Evolutionary conservation across 1,140 invertebrate species (phyloP), one percentile per base, ranked within the genome.

Genomic region (Cepaea nemoralis): DNA sequence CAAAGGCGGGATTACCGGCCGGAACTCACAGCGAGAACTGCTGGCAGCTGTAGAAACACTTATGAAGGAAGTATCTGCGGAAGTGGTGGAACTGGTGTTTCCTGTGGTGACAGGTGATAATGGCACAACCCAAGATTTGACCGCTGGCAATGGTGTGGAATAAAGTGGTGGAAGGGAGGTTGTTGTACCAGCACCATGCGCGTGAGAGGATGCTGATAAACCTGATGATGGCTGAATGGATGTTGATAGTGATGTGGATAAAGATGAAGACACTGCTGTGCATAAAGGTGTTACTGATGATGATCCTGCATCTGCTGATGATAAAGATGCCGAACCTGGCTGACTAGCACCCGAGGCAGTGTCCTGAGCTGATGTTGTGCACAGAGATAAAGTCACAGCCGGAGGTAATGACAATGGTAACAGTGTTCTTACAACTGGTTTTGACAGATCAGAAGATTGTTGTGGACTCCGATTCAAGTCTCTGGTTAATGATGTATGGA

Each of bases 1-100:
- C 19, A 80, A 42, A 12, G 78, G 78, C 33, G 78, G 78, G 59
- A 80, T 80, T 6, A 79, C 77, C 3, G 66, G 59, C n/a, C 77
- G 14, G 37, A 55, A 77, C 39, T 79, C 77, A 45, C 40, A 48
- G n/a, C 42, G 42, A n/a, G 71, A 39, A 63, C 63, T 59, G 37
- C 59, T 69, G 27, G 12, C 12, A 37, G 50, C 6, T 5, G n/a
- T 39, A 40, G 37, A 40, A 27, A 37, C 69, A 5, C 19, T 8
- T 27, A 39, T 45, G 10, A 45, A 5, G 40, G 1, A n/a, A 71
- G 35, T 71, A 8, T 71, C 40, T n/a, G 69, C 2, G 14, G 35
- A 27, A 71, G 10, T 19, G 19, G 37, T 22, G 37, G 35, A 10
- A 33, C 33, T 50, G 24, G 40, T 19, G 45, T 10, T 42, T 6